Conservation (phyloP, 2,888 invertebrate species). For the Thymelicus acteon region DNA sequence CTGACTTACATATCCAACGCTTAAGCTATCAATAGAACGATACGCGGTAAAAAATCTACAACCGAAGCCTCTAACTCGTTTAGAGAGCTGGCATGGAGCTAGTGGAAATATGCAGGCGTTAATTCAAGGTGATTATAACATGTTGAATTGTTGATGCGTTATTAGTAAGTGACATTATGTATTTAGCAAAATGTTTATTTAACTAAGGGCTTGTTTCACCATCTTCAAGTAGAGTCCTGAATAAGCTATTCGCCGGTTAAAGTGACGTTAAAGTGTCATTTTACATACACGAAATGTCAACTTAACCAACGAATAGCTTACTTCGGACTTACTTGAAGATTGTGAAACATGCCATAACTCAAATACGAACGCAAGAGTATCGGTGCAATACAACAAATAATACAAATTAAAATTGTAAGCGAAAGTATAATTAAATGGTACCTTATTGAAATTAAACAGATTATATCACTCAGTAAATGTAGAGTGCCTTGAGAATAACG, state of each 20-base stretch:
- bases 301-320: too few species aligned
- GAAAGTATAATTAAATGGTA: conserved; percentile 1
- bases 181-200: too few species aligned
- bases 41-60: conserved; percentile 24
- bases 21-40: conserved; percentile 19
- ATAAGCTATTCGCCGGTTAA: too few species aligned
- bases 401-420: background rate
- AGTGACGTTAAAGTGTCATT: too few species aligned
- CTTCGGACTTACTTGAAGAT: too few species aligned
- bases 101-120: background rate
- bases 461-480: conserved; percentile 1
- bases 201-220: too few species aligned
- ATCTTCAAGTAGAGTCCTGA: too few species aligned
- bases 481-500: conserved; percentile 2
- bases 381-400: too few species aligned
- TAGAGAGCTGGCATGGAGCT: background rate
- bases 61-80: conserved; percentile 25
- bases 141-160: background rate
- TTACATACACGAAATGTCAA: too few species aligned
- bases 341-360: too few species aligned
- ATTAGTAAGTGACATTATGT: too few species aligned
- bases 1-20: conserved; percentile 13
- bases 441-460: background rate
- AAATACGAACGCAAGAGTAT: too few species aligned
- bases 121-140: background rate